Percentiles rank a stretch among this genome's conserved stretches.
phyloP scores from a whole-genome alignment of 2,113 vertebrate genomes.

The Cyrtonyx montezumae region DNA sequence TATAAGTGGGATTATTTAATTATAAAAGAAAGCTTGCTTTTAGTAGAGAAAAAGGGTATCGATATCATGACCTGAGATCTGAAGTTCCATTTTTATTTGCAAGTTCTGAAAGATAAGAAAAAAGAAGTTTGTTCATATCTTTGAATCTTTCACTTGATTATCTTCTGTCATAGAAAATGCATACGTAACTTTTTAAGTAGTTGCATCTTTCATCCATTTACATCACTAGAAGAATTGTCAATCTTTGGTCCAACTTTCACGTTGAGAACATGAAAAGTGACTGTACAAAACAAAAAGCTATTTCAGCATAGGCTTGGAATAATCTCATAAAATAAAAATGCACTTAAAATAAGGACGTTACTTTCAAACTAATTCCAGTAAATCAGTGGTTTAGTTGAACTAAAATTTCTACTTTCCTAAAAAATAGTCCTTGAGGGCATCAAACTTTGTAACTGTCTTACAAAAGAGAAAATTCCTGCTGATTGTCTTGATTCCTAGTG shows the following conservation, averaged over 20 bases:
- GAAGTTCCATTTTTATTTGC: background rate
- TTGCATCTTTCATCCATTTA: background rate
- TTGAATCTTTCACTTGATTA: background rate
- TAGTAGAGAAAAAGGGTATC: background rate
- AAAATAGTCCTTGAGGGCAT: background rate
- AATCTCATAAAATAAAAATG: background rate
- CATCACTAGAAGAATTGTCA: background rate
- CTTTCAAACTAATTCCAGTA: background rate
- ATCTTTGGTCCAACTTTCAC: background rate
- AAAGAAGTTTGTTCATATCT: background rate
- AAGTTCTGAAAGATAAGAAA: background rate
- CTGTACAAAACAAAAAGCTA: background rate
- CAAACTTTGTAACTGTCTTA: background rate
- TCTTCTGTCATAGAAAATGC: background rate
- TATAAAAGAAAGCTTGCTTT: background rate
- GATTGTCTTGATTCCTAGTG: accelerated
- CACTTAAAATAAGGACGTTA: background rate
- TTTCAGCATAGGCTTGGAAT: background rate
- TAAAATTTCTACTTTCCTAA: background rate
- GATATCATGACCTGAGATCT: background rate
- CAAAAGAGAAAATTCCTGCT: background rate
- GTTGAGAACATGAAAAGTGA: background rate
- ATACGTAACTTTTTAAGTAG: background rate
- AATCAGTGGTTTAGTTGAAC: background rate
- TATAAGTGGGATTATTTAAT: background rate